Evolutionary conservation across 2,797 vertebrate genomes (phyloP), one percentile per base, ranked within the genome.

Genomic region (Spheniscus humboldti): DNA sequence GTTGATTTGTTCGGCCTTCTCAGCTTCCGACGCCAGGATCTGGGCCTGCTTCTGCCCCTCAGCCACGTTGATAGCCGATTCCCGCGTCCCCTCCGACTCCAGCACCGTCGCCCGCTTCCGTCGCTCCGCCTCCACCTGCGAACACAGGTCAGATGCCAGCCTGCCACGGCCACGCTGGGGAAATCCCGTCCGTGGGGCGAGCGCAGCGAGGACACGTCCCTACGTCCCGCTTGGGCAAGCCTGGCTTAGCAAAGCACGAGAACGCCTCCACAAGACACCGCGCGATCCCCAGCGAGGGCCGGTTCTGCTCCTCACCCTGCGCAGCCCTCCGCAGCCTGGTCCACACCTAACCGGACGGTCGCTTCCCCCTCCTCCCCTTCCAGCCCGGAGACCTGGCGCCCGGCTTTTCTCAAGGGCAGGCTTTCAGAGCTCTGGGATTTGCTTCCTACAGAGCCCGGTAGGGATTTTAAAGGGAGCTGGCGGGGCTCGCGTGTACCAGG

Each of bases 31-130:
- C 1, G 99, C 99, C 96, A 99, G 98, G 93, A 99, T 99, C 98
- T 99, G 99, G 35, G 99, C 97, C 95, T 98, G 99, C 96, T 99
- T 99, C 92, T 98, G 96, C 31, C 99, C 99, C 95, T 99, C 99
- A 0, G 99, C 99, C 55, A 99, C 99, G 0, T 99, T 99, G 95
- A 99, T 99, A 41, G 98, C 99, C 0, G 99, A 97, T 53, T 99
- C 99, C 63, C 99, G 98, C 0, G 98, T 98, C n/a, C 99, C 99
- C 95, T 99, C 99, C 0, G 99, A 99, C 95, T 99, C 99, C 97
- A 99, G 97, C 92, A 99, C 99, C 0, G 99, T 99, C 2, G 99
- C 99, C 75, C 99, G 98, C 96, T 99, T 99, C 96, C 97, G 98
- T 33, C 99, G 98, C 96, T 99, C 99, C 1, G 99, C 99, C 86